These are phyloP conservation scores for Drosophila rufa DNA, from an alignment of 1,140 invertebrate species.

Conservation along the genomic window DNA sequence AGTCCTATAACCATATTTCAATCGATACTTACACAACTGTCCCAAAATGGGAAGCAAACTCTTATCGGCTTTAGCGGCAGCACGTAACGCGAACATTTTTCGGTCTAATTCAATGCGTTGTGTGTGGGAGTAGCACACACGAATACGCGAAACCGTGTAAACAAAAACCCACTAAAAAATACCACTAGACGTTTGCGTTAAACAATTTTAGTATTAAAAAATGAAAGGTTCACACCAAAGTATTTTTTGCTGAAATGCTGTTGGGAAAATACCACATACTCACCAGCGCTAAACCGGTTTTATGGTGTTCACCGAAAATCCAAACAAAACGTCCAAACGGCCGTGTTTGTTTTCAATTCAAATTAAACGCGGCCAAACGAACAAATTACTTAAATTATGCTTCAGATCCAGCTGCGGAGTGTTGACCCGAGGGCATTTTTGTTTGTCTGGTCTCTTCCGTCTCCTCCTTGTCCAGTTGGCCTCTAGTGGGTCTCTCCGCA, in stretches of 20 bases:
- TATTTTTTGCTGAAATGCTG: neutral
- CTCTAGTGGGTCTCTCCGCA: too few species aligned
- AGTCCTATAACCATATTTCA: neutral
- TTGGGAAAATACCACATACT: neutral
- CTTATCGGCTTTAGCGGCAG: conserved; percentile 76
- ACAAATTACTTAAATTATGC: too few species aligned
- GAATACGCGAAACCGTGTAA: neutral
- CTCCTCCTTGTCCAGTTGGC: too few species aligned
- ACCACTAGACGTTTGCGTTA: neutral
- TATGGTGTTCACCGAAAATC: too few species aligned
- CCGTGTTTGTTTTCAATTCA: too few species aligned
- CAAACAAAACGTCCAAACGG: too few species aligned
- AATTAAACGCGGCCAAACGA: too few species aligned
- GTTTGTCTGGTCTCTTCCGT: too few species aligned
- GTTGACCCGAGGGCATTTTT: too few species aligned
- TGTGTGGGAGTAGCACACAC: conserved; percentile 1
- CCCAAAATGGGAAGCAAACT: conserved; percentile 75
- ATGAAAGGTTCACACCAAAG: neutral
- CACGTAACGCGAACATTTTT: conserved; percentile 80
- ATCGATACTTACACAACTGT: conserved; percentile 74
- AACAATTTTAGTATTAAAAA: neutral
- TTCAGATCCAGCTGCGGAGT: too few species aligned
- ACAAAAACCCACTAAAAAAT: conserved; percentile 5
- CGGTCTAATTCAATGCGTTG: conserved; percentile 14
- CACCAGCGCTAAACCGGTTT: too few species aligned